These are phyloP conservation scores for Tragelaphus imberbis DNA, from an alignment of 2,113 vertebrate species.

Conservation along the genomic window DNA sequence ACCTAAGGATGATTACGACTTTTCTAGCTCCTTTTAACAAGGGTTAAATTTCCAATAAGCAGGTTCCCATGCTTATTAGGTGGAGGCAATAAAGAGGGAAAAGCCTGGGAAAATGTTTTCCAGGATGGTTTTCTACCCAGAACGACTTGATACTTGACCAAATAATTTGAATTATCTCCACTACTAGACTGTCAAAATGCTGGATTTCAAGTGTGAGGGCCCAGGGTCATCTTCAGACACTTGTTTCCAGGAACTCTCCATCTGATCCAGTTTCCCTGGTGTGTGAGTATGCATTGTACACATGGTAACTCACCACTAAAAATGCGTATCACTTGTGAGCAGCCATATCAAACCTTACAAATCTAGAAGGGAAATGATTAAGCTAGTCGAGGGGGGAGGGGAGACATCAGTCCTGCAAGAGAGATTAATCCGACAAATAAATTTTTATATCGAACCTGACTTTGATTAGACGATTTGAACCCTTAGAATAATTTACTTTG, in stretches of 20 bases:
- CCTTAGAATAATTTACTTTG: slow-evolving; percentile 39
- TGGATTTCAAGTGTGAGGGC: background rate
- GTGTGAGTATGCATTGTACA: background rate
- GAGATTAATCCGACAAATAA: background rate
- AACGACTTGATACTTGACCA: background rate
- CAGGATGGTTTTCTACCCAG: background rate
- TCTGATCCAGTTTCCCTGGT: background rate
- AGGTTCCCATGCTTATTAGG: background rate
- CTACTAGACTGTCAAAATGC: background rate
- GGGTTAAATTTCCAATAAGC: slow-evolving; percentile 36
- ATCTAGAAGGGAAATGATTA: background rate
- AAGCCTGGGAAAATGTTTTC: background rate
- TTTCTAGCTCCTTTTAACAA: slow-evolving; percentile 24
- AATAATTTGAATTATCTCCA: background rate
- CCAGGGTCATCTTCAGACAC: background rate
- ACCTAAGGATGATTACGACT: background rate
- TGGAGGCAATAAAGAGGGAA: background rate
- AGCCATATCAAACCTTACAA: background rate
- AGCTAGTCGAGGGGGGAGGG: background rate
- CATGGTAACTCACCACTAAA: background rate
- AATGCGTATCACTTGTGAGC: background rate
- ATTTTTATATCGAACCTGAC: slow-evolving; percentile 46
- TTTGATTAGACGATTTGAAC: slow-evolving; percentile 46
- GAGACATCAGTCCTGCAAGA: background rate
- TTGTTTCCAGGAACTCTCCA: background rate